A percentile compares a stretch with the other conserved stretches of the same genome.
Evolutionary conservation across 92 coral and sea anemone species (phyloP).

Genomic region (Umimayanthus kanabou): DNA sequence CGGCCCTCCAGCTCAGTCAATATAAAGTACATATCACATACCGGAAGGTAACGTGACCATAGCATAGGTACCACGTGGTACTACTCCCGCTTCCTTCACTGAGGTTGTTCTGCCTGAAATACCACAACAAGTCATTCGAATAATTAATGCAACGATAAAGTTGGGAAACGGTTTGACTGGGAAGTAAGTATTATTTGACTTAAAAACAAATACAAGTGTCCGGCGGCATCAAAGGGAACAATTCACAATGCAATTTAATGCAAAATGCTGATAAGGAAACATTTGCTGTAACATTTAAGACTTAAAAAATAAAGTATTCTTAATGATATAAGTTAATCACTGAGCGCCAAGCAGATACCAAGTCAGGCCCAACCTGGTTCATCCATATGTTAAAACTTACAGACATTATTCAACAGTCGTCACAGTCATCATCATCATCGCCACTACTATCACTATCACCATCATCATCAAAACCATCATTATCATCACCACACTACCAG

Average conservation of each 20-base stretch:
- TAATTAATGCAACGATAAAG: no score
- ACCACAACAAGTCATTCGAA: not conserved
- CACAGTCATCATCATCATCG: not conserved
- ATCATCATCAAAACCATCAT: no score
- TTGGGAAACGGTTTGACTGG: not conserved
- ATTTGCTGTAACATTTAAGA: no score
- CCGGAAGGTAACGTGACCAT: slow-evolving; percentile 81
- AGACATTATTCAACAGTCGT: not conserved
- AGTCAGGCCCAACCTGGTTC: no score
- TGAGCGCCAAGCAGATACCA: no score
- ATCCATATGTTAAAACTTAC: no score
- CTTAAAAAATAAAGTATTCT: no score
- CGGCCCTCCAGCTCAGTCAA: not conserved
- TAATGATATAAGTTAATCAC: no score
- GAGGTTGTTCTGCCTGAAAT: slow-evolving; percentile 29
- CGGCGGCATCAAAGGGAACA: not conserved
- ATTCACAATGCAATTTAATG: no score
- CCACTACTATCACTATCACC: no score
- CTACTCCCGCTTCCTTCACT: slow-evolving; percentile 58
- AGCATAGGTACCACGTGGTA: slow-evolving; percentile 71
- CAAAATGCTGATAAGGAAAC: no score
- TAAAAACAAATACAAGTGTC: not conserved
- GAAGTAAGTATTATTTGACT: not conserved
- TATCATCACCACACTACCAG: no score
- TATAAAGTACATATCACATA: slow-evolving; percentile 25